Evolutionary conservation across 2,888 invertebrate genomes (phyloP), one percentile per base, ranked within the genome.

Genomic region (Syrista parreyssii): DNA sequence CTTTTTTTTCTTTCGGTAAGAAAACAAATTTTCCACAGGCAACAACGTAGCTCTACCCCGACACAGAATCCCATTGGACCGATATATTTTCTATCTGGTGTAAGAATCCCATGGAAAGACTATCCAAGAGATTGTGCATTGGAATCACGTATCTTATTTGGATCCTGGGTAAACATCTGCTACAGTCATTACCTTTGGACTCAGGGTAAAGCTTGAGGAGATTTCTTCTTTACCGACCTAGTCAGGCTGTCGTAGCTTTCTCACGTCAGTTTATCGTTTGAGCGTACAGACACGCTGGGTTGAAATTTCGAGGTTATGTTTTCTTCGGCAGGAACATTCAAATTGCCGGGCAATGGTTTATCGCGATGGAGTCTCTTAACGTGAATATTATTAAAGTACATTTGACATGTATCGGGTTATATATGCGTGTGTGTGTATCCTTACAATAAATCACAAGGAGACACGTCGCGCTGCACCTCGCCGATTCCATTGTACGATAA

Each of bases 401-500:
- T 15, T 15, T 12, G 4, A 34, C 9, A 23, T 23, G 23, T 23
- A 15, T 2, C 2, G 15, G 15, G 40, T 12, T 34, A 35, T 35
- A 11, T 11, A n/a, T n/a, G n/a, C n/a, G n/a, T n/a, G n/a, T n/a
- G n/a, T n/a, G n/a, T n/a, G n/a, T n/a, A n/a, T n/a, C 36, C 34
- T n/a, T 23, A n/a, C 77, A 78, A 81, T 81, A 78, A 78, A 82
- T 82, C 79, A 79, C 68, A 55, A 69, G 75, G 68, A 69, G 75
- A 74, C 72, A 71, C 71, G 71, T 31, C 71, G 71, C 71, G 12
- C 71, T 31, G 71, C 71, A 31, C 71, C 12, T 71, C 71, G 32
- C 31, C 71, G 71, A 33, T 80, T 75, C 79, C 68, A 78, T 79
- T 80, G 78, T 78, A 76, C 75, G 81, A 80, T 80, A 81, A 82